A percentile compares a stretch with the other conserved stretches of the same genome.
These are phyloP conservation scores for Callocephalon fimbriatum DNA, from an alignment of 2,113 vertebrate genomes.

Conservation along the genomic window DNA sequence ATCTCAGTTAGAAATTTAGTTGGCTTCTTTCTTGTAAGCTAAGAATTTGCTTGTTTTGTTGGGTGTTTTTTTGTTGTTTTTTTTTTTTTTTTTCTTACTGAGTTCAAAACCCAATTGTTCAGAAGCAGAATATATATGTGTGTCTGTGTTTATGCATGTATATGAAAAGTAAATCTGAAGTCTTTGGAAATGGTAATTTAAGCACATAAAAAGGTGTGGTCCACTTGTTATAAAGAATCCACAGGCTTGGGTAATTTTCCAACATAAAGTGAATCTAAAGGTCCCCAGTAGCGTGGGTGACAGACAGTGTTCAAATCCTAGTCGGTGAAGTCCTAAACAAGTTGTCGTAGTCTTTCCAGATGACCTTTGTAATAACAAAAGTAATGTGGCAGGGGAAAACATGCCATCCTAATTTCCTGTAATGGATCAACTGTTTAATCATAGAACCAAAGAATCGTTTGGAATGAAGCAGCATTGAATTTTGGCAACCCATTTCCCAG, in stretches of 20 bases:
- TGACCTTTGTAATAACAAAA: neutral
- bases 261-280: neutral
- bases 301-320: neutral
- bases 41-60: neutral
- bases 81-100: neutral
- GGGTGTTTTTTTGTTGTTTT: no score
- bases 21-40: neutral
- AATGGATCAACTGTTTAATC: neutral
- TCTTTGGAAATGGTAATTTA: neutral
- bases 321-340: neutral
- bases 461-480: no score
- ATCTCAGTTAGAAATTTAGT: neutral
- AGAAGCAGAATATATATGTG: neutral
- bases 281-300: neutral
- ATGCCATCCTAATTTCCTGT: neutral
- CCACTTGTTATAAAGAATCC: neutral
- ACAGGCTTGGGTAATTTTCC: neutral
- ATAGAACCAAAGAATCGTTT: neutral
- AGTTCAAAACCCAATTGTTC: neutral
- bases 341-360: neutral
- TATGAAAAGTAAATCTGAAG: neutral
- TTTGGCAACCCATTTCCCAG: no score
- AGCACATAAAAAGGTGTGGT: neutral
- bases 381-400: neutral
- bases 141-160: fast-evolving